A percentile compares a stretch with the other conserved stretches of the same genome.
Conservation (phyloP, 2,113 vertebrate species). For the Semicossyphus pulcher region DNA sequence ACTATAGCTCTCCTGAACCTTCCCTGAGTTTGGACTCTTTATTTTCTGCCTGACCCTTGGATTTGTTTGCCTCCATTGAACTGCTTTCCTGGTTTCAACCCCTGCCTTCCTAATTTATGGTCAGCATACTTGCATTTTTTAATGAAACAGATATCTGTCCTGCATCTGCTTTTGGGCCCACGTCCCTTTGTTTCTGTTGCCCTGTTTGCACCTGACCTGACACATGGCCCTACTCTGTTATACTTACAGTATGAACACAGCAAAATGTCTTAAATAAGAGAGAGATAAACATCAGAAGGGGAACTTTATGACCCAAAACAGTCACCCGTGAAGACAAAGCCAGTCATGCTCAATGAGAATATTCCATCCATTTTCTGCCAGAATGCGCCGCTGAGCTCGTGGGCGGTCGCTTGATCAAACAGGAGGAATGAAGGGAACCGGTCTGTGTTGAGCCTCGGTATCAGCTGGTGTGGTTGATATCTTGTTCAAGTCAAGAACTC, state of each 20-base stretch:
- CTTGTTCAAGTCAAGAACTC: slow-evolving; percentile 26
- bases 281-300: not conserved
- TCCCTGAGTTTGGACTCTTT: no score
- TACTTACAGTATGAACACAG: not conserved
- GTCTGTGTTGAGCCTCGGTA: not conserved
- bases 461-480: slow-evolving; percentile 8
- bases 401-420: not conserved
- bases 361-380: slow-evolving; percentile 1
- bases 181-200: no score
- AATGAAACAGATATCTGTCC: no score
- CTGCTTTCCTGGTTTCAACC: no score
- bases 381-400: not conserved
- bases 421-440: not conserved
- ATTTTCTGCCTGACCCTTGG: no score
- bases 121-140: no score
- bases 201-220: no score
- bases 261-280: not conserved
- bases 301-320: not conserved
- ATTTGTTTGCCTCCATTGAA: no score
- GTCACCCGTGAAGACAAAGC: slow-evolving; percentile 11
- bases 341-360: slow-evolving; percentile 18
- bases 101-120: no score
- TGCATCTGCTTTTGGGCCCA: no score
- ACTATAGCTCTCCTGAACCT: no score
- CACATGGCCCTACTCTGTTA: no score